Conservation (phyloP, 2,113 vertebrate species). For the Chrysochloris asiatica region DNA sequence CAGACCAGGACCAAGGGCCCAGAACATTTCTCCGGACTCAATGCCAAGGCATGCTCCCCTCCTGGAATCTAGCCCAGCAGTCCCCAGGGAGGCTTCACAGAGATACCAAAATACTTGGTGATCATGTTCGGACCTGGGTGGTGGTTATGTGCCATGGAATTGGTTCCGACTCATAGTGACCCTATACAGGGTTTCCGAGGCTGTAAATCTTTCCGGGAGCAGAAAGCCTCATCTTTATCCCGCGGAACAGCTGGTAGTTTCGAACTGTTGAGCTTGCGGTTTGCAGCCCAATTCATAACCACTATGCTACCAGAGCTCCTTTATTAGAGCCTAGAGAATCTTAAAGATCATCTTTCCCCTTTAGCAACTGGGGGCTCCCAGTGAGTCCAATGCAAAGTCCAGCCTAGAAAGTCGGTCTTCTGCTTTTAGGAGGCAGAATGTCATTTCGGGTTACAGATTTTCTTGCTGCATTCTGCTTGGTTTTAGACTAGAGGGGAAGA, state of each 20-base stretch:
- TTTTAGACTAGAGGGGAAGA: not conserved
- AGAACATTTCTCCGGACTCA: not conserved
- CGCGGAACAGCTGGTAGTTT: no score
- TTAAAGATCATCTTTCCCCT: not conserved
- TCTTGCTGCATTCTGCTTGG: not conserved
- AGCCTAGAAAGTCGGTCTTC: not conserved
- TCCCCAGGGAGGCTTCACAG: not conserved
- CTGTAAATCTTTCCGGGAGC: no score
- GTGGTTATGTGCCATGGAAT: no score
- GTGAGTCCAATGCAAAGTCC: not conserved
- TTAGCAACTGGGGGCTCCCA: not conserved
- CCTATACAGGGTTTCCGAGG: no score
- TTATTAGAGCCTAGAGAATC: not conserved
- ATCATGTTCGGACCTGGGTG: no score
- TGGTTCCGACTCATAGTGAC: no score
- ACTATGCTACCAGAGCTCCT: no score
- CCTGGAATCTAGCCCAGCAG: not conserved
- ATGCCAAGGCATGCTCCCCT: accelerated
- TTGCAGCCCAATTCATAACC: no score
- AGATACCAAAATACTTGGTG: not conserved
- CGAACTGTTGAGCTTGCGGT: no score
- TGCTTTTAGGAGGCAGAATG: not conserved
- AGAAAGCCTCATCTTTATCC: no score
- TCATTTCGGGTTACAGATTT: not conserved
- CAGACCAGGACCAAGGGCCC: not conserved